phyloP scores from a whole-genome alignment of 2,888 invertebrate genomes.

The Dione vanillae region DNA sequence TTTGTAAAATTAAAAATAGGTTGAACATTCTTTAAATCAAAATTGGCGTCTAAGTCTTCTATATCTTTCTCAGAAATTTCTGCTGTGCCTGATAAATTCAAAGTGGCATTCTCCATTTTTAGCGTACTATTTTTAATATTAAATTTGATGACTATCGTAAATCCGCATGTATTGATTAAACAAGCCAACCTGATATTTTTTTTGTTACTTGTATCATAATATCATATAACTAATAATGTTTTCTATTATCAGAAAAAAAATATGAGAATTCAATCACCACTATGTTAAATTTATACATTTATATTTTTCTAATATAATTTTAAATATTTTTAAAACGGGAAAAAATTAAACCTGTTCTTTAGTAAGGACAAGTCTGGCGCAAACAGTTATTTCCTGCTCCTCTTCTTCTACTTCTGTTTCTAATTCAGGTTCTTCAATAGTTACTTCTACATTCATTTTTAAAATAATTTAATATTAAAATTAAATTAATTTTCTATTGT shows the following conservation, averaged over 20 bases:
- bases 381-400: slow-evolving; percentile 64
- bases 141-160: too few species aligned
- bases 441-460: slow-evolving; percentile 47
- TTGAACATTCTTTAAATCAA: slow-evolving; percentile 53
- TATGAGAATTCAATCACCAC: too few species aligned
- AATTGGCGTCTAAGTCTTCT: slow-evolving; percentile 44
- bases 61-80: slow-evolving; percentile 54
- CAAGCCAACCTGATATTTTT: slow-evolving; percentile 44
- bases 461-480: slow-evolving; percentile 27
- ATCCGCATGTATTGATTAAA: slow-evolving; percentile 41
- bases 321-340: too few species aligned
- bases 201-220: neutral
- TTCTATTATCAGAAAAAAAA: neutral
- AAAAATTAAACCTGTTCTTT: slow-evolving; percentile 61
- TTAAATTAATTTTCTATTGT: too few species aligned
- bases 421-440: slow-evolving; percentile 42
- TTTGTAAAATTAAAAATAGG: slow-evolving; percentile 64
- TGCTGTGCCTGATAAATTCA: slow-evolving; percentile 59
- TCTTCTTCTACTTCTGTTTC: slow-evolving; percentile 53
- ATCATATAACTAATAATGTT: too few species aligned
- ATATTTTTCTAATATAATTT: too few species aligned
- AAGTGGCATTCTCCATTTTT: slow-evolving; percentile 54
- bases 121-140: neutral
- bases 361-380: slow-evolving; percentile 63
- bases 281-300: too few species aligned